phyloP scores from a whole-genome alignment of 2,113 vertebrate genomes.

The crab-eating macaque (Macaca fascicularis) region DNA sequence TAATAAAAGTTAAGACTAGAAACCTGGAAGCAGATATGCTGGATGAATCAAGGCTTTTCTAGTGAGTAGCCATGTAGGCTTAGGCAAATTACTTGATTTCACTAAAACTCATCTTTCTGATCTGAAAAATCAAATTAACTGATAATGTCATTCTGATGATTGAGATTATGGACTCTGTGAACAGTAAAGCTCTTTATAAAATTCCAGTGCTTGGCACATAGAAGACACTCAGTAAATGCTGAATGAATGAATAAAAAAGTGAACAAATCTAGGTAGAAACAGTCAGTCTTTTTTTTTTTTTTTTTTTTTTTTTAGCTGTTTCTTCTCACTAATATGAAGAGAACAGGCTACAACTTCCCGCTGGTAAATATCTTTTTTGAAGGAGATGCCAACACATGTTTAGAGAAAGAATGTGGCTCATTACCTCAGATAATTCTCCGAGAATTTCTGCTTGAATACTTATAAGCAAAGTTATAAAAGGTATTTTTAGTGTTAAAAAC shows the following conservation, averaged over 20 bases:
- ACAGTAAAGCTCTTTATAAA: not conserved
- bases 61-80: not conserved
- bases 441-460: constrained; percentile 10
- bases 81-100: constrained; percentile 12
- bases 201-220: not conserved
- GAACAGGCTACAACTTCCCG: not conserved
- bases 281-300: not conserved
- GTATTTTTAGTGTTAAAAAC: constrained; percentile 10
- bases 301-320: not conserved
- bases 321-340: not conserved
- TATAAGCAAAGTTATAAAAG: constrained; percentile 18
- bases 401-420: not conserved
- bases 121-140: not conserved
- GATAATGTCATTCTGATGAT: not conserved
- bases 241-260: not conserved
- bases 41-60: not conserved
- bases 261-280: not conserved
- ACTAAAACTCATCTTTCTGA: constrained; percentile 29
- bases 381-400: not conserved
- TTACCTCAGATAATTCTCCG: not conserved
- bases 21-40: not conserved
- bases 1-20: not conserved
- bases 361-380: not conserved
- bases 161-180: not conserved
- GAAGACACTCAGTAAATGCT: not conserved